A percentile compares a stretch with the other conserved stretches of the same genome.
Evolutionary conservation across 2,797 vertebrate species (phyloP).

Genomic region (Smutsia gigantea): DNA sequence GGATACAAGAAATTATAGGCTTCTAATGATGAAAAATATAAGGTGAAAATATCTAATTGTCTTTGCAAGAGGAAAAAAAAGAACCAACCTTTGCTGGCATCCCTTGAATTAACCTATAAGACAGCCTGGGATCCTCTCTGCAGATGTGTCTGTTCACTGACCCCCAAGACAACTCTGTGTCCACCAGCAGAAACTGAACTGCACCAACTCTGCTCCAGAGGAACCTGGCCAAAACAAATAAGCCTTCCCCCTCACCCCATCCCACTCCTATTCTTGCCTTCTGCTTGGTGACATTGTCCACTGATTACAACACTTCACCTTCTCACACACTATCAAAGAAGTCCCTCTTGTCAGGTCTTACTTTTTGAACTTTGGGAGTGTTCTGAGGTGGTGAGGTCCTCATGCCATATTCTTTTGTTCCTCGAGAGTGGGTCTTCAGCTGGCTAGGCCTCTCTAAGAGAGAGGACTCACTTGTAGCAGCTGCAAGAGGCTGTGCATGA

Average conservation of each 20-base stretch:
- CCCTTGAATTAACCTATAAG: slow-evolving; percentile 57
- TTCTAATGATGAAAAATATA: slow-evolving; percentile 77
- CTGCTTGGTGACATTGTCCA: slow-evolving; percentile 15
- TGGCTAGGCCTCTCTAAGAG: slow-evolving; percentile 12
- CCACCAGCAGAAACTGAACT: slow-evolving; percentile 59
- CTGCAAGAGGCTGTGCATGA: neutral
- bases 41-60: slow-evolving; percentile 73
- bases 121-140: slow-evolving; percentile 56
- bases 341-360: neutral
- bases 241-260: neutral
- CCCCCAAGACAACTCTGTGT: slow-evolving; percentile 68
- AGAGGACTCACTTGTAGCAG: slow-evolving; percentile 28
- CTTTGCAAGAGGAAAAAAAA: slow-evolving; percentile 44
- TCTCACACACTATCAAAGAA: neutral
- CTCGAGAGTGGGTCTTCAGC: slow-evolving; percentile 49
- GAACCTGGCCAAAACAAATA: slow-evolving; percentile 55
- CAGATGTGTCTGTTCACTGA: slow-evolving; percentile 25
- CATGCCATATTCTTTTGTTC: slow-evolving; percentile 38
- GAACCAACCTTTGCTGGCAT: neutral
- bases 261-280: neutral
- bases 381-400: neutral
- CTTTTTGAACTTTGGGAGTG: slow-evolving; percentile 36
- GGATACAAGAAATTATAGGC: slow-evolving; percentile 88
- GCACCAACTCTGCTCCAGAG: slow-evolving; percentile 59
- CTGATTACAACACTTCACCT: neutral